phyloP scores from a whole-genome alignment of 2,888 invertebrate species.

The Leptarthrus brevirostris region DNA sequence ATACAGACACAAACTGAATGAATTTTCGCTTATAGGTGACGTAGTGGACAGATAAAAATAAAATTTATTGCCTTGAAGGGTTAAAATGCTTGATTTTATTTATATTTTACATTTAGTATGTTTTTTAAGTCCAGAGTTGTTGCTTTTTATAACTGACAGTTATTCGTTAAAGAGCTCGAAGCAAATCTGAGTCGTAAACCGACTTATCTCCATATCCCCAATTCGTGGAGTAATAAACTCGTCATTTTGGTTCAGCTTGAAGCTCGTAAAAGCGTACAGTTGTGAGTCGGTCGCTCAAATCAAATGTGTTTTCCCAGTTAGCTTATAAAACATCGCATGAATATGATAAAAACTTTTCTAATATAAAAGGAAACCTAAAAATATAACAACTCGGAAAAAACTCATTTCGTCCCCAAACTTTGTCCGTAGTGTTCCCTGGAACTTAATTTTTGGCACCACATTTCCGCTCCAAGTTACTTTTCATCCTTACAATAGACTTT shows the following conservation, averaged over 20 bases:
- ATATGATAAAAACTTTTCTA: constrained; percentile 48
- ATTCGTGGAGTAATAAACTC: constrained; percentile 12
- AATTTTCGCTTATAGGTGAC: not conserved
- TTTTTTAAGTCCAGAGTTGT: constrained; percentile 8
- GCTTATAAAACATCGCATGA: constrained; percentile 22
- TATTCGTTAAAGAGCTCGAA: constrained; percentile 21
- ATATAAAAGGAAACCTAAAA: constrained; percentile 36
- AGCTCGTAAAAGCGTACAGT: not conserved
- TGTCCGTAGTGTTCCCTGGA: constrained; percentile 43
- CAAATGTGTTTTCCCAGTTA: not conserved
- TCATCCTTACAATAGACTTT: constrained; percentile 40
- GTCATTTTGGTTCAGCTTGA: not conserved
- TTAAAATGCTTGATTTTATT: not conserved
- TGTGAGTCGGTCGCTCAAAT: not conserved
- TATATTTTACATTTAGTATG: not conserved
- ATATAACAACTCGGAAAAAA: constrained; percentile 39
- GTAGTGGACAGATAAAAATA: not conserved
- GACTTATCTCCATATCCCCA: constrained; percentile 10
- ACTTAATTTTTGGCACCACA: constrained; percentile 48
- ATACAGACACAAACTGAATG: no score
- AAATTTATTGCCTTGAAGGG: not conserved
- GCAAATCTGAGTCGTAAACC: constrained; percentile 24
- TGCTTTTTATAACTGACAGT: not conserved
- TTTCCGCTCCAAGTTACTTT: constrained; percentile 38
- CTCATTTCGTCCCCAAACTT: constrained; percentile 36